A percentile compares a stretch with the other conserved stretches of the same genome.
These are phyloP conservation scores for Clarias fuscus DNA, from an alignment of 2,797 vertebrate species.

Conservation along the genomic window DNA sequence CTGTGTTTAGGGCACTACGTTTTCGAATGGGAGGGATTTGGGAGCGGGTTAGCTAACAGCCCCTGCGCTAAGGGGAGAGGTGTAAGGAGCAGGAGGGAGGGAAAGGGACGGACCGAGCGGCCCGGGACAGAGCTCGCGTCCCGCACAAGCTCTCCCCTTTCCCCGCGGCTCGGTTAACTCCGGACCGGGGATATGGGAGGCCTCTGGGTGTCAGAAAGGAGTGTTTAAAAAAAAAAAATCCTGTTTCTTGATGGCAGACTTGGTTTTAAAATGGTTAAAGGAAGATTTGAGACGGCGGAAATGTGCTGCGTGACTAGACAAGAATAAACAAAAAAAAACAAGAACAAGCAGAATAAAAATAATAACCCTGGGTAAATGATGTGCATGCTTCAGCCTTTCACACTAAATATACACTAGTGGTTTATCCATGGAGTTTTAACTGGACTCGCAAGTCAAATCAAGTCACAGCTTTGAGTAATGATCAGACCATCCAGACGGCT, in stretches of 20 bases:
- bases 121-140: constrained; percentile 44
- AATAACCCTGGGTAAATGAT: background rate
- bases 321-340: no score
- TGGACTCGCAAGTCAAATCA: background rate
- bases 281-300: background rate
- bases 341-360: no score
- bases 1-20: background rate
- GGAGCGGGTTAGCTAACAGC: background rate
- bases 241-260: background rate
- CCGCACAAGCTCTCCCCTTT: constrained; percentile 38
- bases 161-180: constrained; percentile 33
- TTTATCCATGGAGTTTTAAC: background rate
- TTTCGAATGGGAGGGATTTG: background rate
- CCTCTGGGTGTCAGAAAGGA: constrained; percentile 24
- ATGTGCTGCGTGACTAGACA: background rate
- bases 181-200: constrained; percentile 52
- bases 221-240: background rate
- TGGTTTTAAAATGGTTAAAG: background rate
- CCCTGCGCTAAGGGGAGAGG: constrained; percentile 52
- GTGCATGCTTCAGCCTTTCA: background rate
- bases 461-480: background rate
- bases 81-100: constrained; percentile 55
- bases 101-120: constrained; percentile 61
- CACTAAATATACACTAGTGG: background rate
- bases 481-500: no score